Percentiles rank a stretch among this genome's conserved stretches.
phyloP scores from a whole-genome alignment of 2,113 vertebrate genomes.

The Gymnocephalus cernua region DNA sequence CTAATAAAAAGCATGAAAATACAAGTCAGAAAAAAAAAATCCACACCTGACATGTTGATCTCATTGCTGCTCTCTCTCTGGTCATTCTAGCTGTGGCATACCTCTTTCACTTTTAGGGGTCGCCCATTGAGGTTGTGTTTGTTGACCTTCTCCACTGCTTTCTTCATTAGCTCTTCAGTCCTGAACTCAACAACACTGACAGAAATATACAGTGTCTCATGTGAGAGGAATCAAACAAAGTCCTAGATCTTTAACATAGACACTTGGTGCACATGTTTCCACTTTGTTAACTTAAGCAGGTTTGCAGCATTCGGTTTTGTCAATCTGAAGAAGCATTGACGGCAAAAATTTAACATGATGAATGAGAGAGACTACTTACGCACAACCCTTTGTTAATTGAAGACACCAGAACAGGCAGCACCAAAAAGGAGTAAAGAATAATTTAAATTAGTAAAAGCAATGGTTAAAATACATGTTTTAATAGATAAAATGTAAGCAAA shows the following conservation, averaged over 20 bases:
- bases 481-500: neutral
- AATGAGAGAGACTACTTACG: slow-evolving; percentile 88
- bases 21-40: fast-evolving
- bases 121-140: slow-evolving; percentile 95
- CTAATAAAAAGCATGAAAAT: slow-evolving; percentile 70
- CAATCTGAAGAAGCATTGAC: neutral
- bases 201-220: neutral
- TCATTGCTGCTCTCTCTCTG: neutral
- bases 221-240: neutral
- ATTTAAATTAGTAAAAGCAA: slow-evolving; percentile 65
- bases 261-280: neutral
- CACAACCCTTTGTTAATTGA: slow-evolving; percentile 90
- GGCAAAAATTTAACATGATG: neutral
- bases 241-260: neutral
- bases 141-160: slow-evolving; percentile 97
- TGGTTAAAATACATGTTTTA: slow-evolving; percentile 2
- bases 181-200: slow-evolving; percentile 97
- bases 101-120: slow-evolving; percentile 97
- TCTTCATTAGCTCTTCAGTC: slow-evolving; percentile 98
- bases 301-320: neutral
- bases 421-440: slow-evolving; percentile 64
- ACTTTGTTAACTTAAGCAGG: neutral
- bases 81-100: slow-evolving; percentile 57
- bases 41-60: neutral
- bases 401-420: slow-evolving; percentile 65